phyloP scores from a whole-genome alignment of 2,888 invertebrate species.

The Chironomus riparius region DNA sequence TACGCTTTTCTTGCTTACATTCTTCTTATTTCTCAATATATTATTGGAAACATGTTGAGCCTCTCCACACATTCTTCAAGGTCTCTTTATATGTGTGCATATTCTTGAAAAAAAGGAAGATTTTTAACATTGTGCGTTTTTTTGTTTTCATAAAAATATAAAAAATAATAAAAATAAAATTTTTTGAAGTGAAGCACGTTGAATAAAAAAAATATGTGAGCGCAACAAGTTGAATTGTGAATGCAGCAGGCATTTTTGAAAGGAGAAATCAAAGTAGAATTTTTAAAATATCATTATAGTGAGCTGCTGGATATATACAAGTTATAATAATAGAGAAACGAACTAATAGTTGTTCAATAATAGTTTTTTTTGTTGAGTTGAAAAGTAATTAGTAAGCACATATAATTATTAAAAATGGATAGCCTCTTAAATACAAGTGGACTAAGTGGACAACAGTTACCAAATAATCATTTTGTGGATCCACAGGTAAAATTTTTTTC shows the following conservation, averaged over 20 bases:
- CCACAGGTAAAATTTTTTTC: constrained; percentile 31
- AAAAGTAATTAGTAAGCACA: not conserved
- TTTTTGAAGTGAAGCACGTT: not conserved
- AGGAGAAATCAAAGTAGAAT: too few species aligned
- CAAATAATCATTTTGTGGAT: constrained; percentile 42
- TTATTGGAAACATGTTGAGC: not conserved
- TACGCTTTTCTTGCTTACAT: too few species aligned
- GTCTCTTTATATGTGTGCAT: constrained; percentile 1
- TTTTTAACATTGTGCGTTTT: not conserved
- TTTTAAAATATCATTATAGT: too few species aligned
- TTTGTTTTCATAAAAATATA: not conserved
- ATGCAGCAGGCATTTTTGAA: not conserved
- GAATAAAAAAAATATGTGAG: not conserved
- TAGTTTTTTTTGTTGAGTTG: too few species aligned
- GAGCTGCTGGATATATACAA: too few species aligned
- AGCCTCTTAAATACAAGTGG: constrained; percentile 16
- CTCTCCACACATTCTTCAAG: constrained; percentile 18
- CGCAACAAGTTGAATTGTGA: not conserved
- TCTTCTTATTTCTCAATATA: too few species aligned
- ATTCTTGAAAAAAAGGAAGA: not conserved
- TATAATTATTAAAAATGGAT: constrained; percentile 2
- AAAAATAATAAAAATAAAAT: not conserved
- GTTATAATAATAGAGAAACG: too few species aligned
- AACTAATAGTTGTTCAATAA: too few species aligned
- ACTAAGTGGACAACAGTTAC: constrained; percentile 33